Evolutionary conservation across 2,797 vertebrate genomes (phyloP).

Genomic region (Gila robusta): DNA sequence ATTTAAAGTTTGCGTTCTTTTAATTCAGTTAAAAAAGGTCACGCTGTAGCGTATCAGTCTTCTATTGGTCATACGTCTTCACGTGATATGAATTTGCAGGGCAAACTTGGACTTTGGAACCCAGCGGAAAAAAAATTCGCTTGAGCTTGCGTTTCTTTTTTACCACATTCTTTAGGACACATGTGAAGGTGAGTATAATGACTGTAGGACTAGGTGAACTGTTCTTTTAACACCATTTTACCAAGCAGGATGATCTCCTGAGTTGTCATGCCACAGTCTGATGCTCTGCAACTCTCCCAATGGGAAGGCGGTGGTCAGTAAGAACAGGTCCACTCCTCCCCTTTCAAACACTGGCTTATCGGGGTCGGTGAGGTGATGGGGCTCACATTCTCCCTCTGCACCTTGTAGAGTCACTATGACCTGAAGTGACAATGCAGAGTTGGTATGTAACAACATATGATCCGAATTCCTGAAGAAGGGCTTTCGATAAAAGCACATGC

Average conservation of each 20-base stretch:
- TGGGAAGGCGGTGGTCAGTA: constrained; percentile 91
- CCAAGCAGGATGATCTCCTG: constrained; percentile 89
- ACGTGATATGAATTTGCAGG: not conserved
- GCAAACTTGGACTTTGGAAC: not conserved
- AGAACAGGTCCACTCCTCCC: constrained; percentile 89
- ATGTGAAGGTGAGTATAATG: not conserved
- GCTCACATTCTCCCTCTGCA: constrained; percentile 91
- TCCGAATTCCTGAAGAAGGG: not conserved
- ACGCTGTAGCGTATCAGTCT: no score
- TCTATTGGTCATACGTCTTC: no score
- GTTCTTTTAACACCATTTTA: constrained; percentile 61
- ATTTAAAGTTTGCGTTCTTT: no score
- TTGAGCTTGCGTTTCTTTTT: no score
- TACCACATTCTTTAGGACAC: not conserved
- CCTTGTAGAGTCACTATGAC: constrained; percentile 89
- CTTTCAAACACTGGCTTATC: constrained; percentile 88
- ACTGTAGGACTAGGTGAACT: not conserved
- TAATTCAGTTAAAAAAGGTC: no score
- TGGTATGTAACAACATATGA: constrained; percentile 32
- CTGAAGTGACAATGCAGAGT: constrained; percentile 67
- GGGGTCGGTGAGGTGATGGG: constrained; percentile 87
- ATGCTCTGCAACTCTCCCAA: constrained; percentile 89
- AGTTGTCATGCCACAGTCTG: constrained; percentile 95
- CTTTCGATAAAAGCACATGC: constrained; percentile 10
- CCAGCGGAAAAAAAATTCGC: no score